Percentiles rank a stretch among this genome's conserved stretches.
Evolutionary conservation across 2,888 invertebrate genomes (phyloP).

Genomic region (Amiota minor): DNA sequence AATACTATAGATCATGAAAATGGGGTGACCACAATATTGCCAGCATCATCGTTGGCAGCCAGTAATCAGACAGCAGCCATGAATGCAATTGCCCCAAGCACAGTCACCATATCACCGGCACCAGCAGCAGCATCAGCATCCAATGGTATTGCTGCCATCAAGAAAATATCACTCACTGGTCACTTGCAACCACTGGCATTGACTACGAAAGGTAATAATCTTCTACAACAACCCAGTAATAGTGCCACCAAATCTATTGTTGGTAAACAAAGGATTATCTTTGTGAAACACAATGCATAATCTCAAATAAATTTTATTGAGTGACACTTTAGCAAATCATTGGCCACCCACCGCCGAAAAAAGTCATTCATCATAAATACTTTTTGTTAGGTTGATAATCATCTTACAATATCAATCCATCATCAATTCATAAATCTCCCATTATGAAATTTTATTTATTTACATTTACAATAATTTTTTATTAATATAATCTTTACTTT

Average conservation of each 20-base stretch:
- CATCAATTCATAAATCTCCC: no score
- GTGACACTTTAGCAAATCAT: no score
- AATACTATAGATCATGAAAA: constrained; percentile 68
- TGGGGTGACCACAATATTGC: constrained; percentile 68
- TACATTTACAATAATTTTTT: no score
- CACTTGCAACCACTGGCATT: constrained; percentile 36
- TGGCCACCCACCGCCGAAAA: no score
- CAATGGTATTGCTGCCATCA: constrained; percentile 45
- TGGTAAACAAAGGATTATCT: constrained; percentile 67
- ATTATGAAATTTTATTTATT: no score
- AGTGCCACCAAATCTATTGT: constrained; percentile 38
- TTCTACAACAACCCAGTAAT: constrained; percentile 25
- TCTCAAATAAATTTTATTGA: background rate
- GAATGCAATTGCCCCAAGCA: constrained; percentile 68
- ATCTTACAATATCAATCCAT: no score
- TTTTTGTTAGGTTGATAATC: no score
- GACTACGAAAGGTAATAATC: constrained; percentile 36
- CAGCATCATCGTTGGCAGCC: constrained; percentile 67
- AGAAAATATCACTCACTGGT: constrained; percentile 45
- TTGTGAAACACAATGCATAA: constrained; percentile 55
- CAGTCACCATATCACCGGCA: constrained; percentile 68
- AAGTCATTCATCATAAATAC: no score
- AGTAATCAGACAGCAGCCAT: constrained; percentile 66
- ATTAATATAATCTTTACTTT: no score
- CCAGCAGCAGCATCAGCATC: constrained; percentile 29